Base-by-base conservation (phyloP, 2,113 vertebrate species). In the Perccottus glenii region DNA sequence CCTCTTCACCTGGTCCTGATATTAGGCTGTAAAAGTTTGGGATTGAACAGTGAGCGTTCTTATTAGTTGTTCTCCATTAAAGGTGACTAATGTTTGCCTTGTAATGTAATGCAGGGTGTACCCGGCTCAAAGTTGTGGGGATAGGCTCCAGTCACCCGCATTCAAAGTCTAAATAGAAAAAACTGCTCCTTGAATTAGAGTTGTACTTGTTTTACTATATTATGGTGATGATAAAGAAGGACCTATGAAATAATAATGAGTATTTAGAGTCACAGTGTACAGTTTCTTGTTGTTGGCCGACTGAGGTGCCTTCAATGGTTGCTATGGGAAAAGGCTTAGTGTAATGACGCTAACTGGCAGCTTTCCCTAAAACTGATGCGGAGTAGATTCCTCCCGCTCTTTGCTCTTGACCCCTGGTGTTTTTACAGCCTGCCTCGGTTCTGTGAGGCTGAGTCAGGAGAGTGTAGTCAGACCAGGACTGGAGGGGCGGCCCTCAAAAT, bases 381-480 rank as follows among this genome's bases (percentile, higher is more conserved):
- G 51, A 76, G 84, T 79, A 85, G 84, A 87, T 85, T 83, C 67
- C 77, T 75, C 60, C 53, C 5, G 35, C 81, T 84, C 64, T 70
- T 66, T 4, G 46, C 81, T 84, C 64, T 65, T 66, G 68, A 86
- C 73, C 81, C 81, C 81, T 35, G 78, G 59, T 78, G 77, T 75
- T 87, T 85, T 85, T 79, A 81, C 69, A 74, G 73, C 67, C 62
- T 11, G 67, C 57, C 67, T 70, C 69, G 44, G 72, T 70, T 76
- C 75, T 75, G 78, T 62, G 85, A 79, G 70, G 70, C 61, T 73
- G 75, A 67, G 55, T 14, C 14, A 4, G 46, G 49, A 56, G 43
- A 9, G 46, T 53, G 49, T 8, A 71, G 44, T 45, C 46, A 51
- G 38, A 49, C 27, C 9, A 42, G 59, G 47, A 47, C 32, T 60